Base-by-base conservation (phyloP, 1,140 invertebrate genomes). In the Wasmannia auropunctata region DNA sequence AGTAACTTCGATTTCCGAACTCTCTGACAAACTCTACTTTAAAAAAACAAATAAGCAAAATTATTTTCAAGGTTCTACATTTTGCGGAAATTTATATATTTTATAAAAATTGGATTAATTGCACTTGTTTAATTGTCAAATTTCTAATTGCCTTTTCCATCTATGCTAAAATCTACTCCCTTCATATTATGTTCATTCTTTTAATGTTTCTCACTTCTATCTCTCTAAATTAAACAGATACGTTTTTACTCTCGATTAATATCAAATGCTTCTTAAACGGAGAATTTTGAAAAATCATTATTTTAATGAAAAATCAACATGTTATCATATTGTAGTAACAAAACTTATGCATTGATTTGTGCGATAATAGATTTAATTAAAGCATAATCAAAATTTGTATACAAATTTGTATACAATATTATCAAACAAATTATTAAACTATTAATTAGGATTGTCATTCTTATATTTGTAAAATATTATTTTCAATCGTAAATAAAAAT, bases 391-490 rank as follows among this genome's bases (percentile, higher is more conserved):
- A 22, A 58, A 19, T 34, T 58, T 58, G n/a, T 58, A n/a, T 83
- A 1, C 11, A 34, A 37, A 7, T 60, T 74, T 83, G 65, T 22
- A 8, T 5, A 16, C 3, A 6, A 37, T 43, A 46, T 46, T 51
- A 83, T 72, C 28, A 11, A 46, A 34, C 51, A 72, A n/a, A n/a
- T n/a, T n/a, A n/a, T n/a, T n/a, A n/a, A n/a, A 25, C 34, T 72
- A 83, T 83, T 81, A 81, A 58, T 81, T 74, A 83, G 19, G 1
- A 2, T 40, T n/a, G n/a, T 72, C 14, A 37, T n/a, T 74, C 43
- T 11, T 63, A 56, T 28, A 31, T 58, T 72, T n/a, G n/a, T n/a
- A n/a, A n/a, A n/a, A 60, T 46, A 72, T 72, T n/a, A 83, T 60
- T 46, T 81, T 70, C 37, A 43, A 83, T 83, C 28, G 37, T 25